Conservation (phyloP, 2,113 vertebrate genomes). For the Mus musculus region GRCm39 chr13:103660501-103661000, state of each 20-base stretch:
- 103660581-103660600: not conserved
- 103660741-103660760: not conserved
- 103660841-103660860: not conserved
- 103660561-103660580: not conserved
- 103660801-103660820: not conserved
- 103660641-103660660: not conserved
- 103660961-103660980: not conserved
- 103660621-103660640: not conserved
- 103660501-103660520: conserved; percentile 27
- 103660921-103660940: not conserved
- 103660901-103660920: not conserved
- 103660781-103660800: not conserved
- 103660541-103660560: not conserved
- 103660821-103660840: not conserved
- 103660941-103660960: not conserved
- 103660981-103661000: not conserved
- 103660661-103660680: not conserved
- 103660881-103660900: not conserved
- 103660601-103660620: not conserved
- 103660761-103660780: not conserved
- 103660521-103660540: not conserved
- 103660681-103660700: not conserved
- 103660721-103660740: conserved; percentile 27
- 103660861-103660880: not conserved
- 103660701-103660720: conserved; percentile 3